Conservation (phyloP, 1,140 invertebrate species). For the Adelges cooleyi region DNA sequence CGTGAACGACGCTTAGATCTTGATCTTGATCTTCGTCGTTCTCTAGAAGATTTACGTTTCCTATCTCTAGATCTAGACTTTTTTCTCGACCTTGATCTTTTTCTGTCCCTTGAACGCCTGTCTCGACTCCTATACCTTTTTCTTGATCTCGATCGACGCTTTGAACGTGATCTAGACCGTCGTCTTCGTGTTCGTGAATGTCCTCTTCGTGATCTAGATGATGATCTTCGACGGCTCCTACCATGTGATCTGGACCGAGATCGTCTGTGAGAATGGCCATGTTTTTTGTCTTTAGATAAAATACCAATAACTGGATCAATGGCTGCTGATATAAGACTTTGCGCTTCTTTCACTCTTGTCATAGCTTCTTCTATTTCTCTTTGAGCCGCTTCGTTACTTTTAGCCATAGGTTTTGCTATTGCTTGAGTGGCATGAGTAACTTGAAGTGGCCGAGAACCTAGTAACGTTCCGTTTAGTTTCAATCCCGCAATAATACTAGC, state of each 20-base stretch:
- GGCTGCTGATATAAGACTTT: conserved; percentile 82
- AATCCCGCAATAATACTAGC: conserved; percentile 74
- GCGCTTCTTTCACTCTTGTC: conserved; percentile 89
- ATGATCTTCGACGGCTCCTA: conserved; percentile 44
- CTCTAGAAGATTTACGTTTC: conserved; percentile 38
- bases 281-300: conserved; percentile 68
- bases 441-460: conserved; percentile 50
- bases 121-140: conserved; percentile 36
- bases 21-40: conserved; percentile 38
- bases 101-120: conserved; percentile 45
- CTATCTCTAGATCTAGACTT: conserved; percentile 50
- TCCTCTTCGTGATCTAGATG: conserved; percentile 46
- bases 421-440: conserved; percentile 80
- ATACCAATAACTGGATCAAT: conserved; percentile 82
- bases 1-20: conserved; percentile 29
- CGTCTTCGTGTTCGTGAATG: conserved; percentile 50
- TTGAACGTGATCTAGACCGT: conserved; percentile 40
- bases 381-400: conserved; percentile 87
- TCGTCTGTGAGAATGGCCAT: conserved; percentile 40
- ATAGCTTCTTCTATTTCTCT: conserved; percentile 94
- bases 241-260: conserved; percentile 38
- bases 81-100: conserved; percentile 43
- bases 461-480: conserved; percentile 65
- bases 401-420: conserved; percentile 84
- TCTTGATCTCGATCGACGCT: conserved; percentile 34